Conservation (phyloP, 1,140 invertebrate genomes). For the Drosophila arawakana region DNA sequence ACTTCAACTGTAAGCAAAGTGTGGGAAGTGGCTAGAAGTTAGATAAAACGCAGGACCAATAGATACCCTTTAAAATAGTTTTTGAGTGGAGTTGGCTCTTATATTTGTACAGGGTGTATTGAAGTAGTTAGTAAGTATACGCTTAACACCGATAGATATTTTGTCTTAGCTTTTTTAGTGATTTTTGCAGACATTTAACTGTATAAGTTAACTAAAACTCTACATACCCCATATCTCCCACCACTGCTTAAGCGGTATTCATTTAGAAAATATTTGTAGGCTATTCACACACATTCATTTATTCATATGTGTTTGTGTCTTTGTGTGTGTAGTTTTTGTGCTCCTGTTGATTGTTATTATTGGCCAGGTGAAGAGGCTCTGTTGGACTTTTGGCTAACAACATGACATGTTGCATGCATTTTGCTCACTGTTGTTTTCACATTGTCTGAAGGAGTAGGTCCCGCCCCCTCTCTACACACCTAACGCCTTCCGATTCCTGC, state of each 20-base stretch:
- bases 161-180: no score
- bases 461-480: constrained; percentile 12
- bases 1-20: constrained; percentile 12
- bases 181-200: no score
- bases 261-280: constrained; percentile 16
- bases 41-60: not conserved
- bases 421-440: constrained; percentile 16
- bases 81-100: no score
- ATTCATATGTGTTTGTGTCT: not conserved
- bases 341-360: constrained; percentile 46
- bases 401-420: constrained; percentile 39
- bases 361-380: constrained; percentile 35
- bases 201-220: not conserved
- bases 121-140: no score
- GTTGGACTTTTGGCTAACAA: constrained; percentile 32
- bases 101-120: no score
- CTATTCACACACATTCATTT: not conserved
- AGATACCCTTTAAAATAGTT: not conserved
- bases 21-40: not conserved
- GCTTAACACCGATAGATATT: no score
- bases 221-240: not conserved
- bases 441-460: not conserved
- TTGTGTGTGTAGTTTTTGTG: constrained; percentile 23
- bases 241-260: not conserved
- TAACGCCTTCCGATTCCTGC: not conserved